Percentiles rank a stretch among this genome's conserved stretches.
Conservation (phyloP, 2,797 vertebrate species). For the Melanotaenia nigrans region DNA sequence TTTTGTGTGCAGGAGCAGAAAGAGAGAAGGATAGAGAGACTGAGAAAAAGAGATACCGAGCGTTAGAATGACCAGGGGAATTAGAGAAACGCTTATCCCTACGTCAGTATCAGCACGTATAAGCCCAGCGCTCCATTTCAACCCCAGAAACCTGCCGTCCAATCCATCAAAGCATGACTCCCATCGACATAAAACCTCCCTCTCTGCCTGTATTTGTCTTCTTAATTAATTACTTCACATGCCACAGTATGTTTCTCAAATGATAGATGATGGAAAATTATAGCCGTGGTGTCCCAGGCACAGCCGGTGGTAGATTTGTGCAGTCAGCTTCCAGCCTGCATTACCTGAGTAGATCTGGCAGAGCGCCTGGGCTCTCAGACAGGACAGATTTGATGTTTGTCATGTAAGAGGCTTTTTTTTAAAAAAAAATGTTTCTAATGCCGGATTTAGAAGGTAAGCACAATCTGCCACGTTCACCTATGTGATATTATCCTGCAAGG, state of each 20-base stretch:
- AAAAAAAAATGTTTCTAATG: conserved; percentile 75
- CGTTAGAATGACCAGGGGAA: conserved; percentile 67
- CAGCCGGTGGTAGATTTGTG: conserved; percentile 78
- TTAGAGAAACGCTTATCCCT: conserved; percentile 74
- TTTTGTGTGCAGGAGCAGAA: neutral
- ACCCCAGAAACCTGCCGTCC: conserved; percentile 70
- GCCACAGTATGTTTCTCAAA: conserved; percentile 76
- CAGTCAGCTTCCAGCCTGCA: conserved; percentile 72
- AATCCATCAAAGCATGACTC: conserved; percentile 72
- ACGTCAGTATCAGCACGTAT: conserved; percentile 69
- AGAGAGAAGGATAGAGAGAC: conserved; percentile 10
- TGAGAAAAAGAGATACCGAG: conserved; percentile 21
- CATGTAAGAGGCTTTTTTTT: conserved; percentile 81
- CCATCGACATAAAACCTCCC: conserved; percentile 69
- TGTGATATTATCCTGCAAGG: conserved; percentile 66
- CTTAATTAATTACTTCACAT: conserved; percentile 81
- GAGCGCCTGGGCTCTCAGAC: conserved; percentile 74
- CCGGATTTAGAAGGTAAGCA: conserved; percentile 82
- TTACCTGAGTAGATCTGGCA: conserved; percentile 83
- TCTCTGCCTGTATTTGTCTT: conserved; percentile 76
- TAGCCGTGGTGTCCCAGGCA: conserved; percentile 65
- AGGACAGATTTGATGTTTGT: conserved; percentile 79
- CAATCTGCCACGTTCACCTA: conserved; percentile 82
- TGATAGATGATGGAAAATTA: conserved; percentile 79
- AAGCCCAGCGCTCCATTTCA: conserved; percentile 70